Evolutionary conservation across 2,888 invertebrate genomes (phyloP).

Genomic region (Andrena camellia): DNA sequence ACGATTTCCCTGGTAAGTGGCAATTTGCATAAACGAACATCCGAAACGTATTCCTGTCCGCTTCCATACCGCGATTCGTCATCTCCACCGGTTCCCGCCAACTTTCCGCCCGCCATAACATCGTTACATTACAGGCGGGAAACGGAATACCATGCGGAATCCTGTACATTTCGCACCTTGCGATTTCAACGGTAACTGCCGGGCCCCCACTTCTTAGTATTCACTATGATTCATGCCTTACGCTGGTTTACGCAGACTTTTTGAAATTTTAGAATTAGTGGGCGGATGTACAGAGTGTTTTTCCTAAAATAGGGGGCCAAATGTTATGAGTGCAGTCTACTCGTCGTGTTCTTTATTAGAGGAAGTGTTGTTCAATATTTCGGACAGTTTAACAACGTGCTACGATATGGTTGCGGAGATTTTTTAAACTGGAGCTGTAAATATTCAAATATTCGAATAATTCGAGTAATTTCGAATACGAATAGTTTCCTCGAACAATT

Average conservation of each 20-base stretch:
- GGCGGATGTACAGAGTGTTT: background rate
- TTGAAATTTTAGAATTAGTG: background rate
- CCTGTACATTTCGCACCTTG: background rate
- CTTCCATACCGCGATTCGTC: constrained; percentile 67
- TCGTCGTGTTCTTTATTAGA: no score
- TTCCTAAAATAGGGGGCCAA: background rate
- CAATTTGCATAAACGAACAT: constrained; percentile 75
- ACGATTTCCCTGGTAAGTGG: constrained; percentile 71
- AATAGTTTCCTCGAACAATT: no score
- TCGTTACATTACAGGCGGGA: constrained; percentile 52
- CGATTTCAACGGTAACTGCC: constrained; percentile 13
- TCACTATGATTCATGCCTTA: background rate
- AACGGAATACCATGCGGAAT: constrained; percentile 33
- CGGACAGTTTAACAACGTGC: no score
- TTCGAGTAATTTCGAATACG: no score
- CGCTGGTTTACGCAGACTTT: constrained; percentile 2
- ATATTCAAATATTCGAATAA: no score
- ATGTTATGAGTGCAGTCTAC: background rate
- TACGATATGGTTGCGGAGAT: no score
- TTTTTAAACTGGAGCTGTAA: no score
- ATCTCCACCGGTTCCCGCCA: constrained; percentile 50
- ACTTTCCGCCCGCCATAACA: constrained; percentile 59
- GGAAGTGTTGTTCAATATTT: no score
- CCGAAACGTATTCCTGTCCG: constrained; percentile 64
- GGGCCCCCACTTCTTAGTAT: background rate